Conservation (phyloP, 2,113 vertebrate genomes). For the Halichoeres trimaculatus region DNA sequence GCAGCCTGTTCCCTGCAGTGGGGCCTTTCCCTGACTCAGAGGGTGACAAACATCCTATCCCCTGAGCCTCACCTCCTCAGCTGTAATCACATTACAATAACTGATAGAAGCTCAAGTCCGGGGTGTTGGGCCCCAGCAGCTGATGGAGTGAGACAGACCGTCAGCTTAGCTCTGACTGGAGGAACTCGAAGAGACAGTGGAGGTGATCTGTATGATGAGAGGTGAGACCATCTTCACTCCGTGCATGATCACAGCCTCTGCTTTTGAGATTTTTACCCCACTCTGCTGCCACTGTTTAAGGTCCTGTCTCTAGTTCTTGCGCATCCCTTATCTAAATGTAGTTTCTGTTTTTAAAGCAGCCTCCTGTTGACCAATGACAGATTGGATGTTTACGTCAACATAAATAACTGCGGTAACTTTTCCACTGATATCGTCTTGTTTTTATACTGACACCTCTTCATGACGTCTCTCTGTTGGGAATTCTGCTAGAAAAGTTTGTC, state of each 20-base stretch:
- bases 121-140: slow-evolving; percentile 2
- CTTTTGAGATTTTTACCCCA: slow-evolving; percentile 1
- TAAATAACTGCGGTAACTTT: too few relatives aligned
- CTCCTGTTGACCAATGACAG: neutral
- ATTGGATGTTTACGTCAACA: too few relatives aligned
- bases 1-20: slow-evolving; percentile 9
- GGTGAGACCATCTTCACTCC: neutral
- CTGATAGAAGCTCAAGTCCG: slow-evolving; percentile 35
- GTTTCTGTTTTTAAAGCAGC: neutral
- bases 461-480: too few relatives aligned
- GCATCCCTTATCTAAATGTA: neutral
- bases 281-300: neutral
- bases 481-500: too few relatives aligned
- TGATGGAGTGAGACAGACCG: slow-evolving; percentile 38
- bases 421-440: too few relatives aligned
- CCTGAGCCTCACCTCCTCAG: slow-evolving; percentile 27
- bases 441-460: too few relatives aligned
- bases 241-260: too few relatives aligned
- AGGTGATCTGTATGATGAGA: slow-evolving; percentile 49
- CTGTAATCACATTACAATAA: slow-evolving; percentile 35
- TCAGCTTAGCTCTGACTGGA: slow-evolving; percentile 22
- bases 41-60: slow-evolving; percentile 40
- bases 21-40: slow-evolving; percentile 12
- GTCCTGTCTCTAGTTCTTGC: neutral
- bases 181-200: slow-evolving; percentile 30